phyloP scores from a whole-genome alignment of 2,888 invertebrate species.

The Steromphala cineraria region DNA sequence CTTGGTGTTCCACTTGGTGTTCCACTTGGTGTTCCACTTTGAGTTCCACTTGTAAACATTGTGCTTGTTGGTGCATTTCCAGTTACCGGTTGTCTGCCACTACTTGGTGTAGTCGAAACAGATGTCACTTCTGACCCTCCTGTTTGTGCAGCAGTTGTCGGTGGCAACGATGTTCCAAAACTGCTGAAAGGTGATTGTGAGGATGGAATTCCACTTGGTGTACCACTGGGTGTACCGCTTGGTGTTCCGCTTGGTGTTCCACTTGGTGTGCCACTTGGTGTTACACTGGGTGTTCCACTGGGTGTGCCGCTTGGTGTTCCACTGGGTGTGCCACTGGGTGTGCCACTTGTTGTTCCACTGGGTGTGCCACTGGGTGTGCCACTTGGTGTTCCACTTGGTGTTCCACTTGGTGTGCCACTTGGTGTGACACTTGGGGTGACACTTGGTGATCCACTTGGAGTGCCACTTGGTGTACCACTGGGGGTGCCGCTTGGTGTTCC shows the following conservation, averaged over 20 bases:
- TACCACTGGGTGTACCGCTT: not conserved
- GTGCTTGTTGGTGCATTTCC: no score
- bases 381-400: not conserved
- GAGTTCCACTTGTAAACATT: no score
- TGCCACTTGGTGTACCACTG: not conserved
- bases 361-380: not conserved
- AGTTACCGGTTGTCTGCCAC: no score
- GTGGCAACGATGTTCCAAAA: no score
- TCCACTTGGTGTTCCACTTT: no score
- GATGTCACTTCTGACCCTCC: no score
- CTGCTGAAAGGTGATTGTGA: no score
- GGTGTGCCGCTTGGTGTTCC: not conserved
- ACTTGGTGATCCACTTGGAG: not conserved
- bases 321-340: not conserved
- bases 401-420: not conserved
- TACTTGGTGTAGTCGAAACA: no score
- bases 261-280: not conserved
- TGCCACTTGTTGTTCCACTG: not conserved
- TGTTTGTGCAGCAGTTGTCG: no score
- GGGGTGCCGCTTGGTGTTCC: not conserved
- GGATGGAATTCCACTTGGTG: no score
- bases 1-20: no score
- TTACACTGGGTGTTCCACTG: not conserved
- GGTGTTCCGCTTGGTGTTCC: not conserved
- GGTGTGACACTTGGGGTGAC: not conserved